Conservation (phyloP, 2,797 vertebrate species). For the Cichlasoma orientale region DNA sequence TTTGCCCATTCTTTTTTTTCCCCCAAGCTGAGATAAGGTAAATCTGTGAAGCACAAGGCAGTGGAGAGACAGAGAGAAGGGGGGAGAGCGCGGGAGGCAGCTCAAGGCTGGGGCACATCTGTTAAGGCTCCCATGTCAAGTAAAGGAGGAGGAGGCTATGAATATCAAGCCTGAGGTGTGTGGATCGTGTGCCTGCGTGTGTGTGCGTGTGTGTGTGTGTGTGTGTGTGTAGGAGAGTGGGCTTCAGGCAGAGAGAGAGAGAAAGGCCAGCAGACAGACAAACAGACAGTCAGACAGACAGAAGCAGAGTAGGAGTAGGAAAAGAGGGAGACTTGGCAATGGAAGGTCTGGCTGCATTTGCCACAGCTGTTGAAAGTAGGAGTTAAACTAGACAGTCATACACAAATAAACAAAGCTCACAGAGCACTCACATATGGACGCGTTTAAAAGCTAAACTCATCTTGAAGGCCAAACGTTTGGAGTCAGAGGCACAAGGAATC, state of each 20-base stretch:
- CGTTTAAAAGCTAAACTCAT: slow-evolving; percentile 42
- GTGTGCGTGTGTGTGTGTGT: slow-evolving; percentile 33
- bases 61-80: slow-evolving; percentile 16
- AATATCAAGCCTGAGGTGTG: slow-evolving; percentile 80
- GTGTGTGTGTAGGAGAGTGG: slow-evolving; percentile 16
- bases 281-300: slow-evolving; percentile 48
- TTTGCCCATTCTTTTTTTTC: not conserved
- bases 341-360: slow-evolving; percentile 62
- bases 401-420: slow-evolving; percentile 54
- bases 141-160: slow-evolving; percentile 76
- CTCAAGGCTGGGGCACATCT: slow-evolving; percentile 81
- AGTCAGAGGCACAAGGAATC: slow-evolving; percentile 29
- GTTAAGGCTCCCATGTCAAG: slow-evolving; percentile 81
- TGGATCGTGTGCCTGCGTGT: slow-evolving; percentile 61
- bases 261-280: slow-evolving; percentile 36
- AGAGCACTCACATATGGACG: slow-evolving; percentile 54
- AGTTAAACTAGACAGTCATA: slow-evolving; percentile 65
- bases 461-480: slow-evolving; percentile 41
- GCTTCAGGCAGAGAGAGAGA: slow-evolving; percentile 36
- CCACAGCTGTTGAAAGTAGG: slow-evolving; percentile 75
- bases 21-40: slow-evolving; percentile 34
- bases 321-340: slow-evolving; percentile 64
- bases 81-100: slow-evolving; percentile 37
- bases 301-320: slow-evolving; percentile 62
- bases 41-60: slow-evolving; percentile 53